Percentiles rank a stretch among this genome's conserved stretches.
Evolutionary conservation across 2,888 invertebrate genomes (phyloP).

Genomic region (Saturnia pavonia): DNA sequence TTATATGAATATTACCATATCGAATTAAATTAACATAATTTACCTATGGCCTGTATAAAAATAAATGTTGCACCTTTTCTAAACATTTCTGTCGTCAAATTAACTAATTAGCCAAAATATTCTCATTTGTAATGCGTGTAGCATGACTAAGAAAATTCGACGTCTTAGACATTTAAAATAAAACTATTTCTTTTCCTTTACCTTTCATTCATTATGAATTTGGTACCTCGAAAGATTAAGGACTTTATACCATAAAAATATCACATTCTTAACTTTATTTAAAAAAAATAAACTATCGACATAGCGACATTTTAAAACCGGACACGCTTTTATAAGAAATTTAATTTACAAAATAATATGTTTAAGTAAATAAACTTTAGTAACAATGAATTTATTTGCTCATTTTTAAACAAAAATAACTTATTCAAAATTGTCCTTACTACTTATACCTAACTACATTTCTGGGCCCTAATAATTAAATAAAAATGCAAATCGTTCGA

Average conservation of each 20-base stretch:
- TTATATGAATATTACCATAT: background rate
- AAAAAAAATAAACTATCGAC: no score
- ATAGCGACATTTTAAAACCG: no score
- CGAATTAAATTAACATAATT: background rate
- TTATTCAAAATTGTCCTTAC: background rate
- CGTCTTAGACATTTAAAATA: background rate
- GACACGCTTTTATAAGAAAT: no score
- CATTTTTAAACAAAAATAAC: background rate
- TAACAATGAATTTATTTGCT: background rate
- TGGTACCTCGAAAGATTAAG: background rate
- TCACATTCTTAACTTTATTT: no score
- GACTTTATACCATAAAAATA: no score
- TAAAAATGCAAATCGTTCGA: constrained; percentile 54
- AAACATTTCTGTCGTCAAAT: no score
- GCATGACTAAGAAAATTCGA: background rate
- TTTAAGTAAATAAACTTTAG: no score
- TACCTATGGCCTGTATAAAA: background rate
- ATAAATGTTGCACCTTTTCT: no score
- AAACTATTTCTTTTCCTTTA: background rate
- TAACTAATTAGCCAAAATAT: background rate
- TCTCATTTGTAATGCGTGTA: background rate
- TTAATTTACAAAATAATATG: no score
- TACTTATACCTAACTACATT: background rate
- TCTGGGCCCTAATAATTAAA: constrained; percentile 19
- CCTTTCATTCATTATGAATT: background rate